phyloP scores from a whole-genome alignment of 1,140 invertebrate genomes.

The Calephelis nemesis region DNA sequence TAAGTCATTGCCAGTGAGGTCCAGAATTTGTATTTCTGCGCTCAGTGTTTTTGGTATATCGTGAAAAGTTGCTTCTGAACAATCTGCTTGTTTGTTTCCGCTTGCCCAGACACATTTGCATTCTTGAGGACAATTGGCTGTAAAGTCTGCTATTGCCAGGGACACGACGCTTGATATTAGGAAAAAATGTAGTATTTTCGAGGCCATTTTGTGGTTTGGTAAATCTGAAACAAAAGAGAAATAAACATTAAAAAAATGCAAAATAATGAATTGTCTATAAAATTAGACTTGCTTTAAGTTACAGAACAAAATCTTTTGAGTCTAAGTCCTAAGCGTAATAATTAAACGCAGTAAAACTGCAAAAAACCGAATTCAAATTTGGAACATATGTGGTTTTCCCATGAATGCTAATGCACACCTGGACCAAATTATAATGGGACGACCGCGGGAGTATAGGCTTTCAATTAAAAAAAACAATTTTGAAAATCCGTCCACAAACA shows the following conservation, averaged over 20 bases:
- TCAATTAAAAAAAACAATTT: too few species aligned
- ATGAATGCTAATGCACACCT: too few species aligned
- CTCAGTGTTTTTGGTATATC: conserved; percentile 86
- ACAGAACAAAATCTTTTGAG: background rate
- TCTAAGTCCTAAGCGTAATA: too few species aligned
- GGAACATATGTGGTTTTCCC: too few species aligned
- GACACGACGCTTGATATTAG: conserved; percentile 42
- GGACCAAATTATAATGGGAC: too few species aligned
- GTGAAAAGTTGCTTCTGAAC: conserved; percentile 82
- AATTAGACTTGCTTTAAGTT: background rate
- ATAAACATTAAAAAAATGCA: background rate
- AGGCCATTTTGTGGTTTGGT: conserved; percentile 48
- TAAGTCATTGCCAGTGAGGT: conserved; percentile 87
- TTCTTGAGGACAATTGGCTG: conserved; percentile 67
- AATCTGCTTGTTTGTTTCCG: conserved; percentile 91
- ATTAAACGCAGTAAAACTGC: too few species aligned
- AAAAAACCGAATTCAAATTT: too few species aligned
- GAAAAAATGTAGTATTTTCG: conserved; percentile 40
- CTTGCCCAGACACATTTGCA: conserved; percentile 90
- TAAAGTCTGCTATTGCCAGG: conserved; percentile 58
- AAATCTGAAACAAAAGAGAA: conserved; percentile 57
- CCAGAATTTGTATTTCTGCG: conserved; percentile 86
- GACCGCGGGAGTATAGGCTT: too few species aligned
- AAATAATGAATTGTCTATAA: background rate
- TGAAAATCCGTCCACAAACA: too few species aligned